Conservation (phyloP, 2,113 vertebrate species). For the Speoplatyrhinus poulsoni region DNA sequence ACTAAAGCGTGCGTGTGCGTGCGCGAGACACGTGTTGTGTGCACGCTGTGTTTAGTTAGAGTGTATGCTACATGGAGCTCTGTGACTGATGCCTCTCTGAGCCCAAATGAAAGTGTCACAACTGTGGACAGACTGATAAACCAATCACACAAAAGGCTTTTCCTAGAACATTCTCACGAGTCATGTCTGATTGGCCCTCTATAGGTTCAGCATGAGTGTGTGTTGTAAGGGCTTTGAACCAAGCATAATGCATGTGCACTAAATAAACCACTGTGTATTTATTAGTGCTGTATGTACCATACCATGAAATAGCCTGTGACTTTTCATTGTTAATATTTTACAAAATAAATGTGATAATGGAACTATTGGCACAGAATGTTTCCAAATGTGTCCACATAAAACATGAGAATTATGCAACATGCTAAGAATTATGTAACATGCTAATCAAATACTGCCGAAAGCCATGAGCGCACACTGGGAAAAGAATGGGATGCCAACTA, state of each 20-base stretch:
- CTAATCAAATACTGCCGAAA: neutral
- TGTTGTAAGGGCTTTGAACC: conserved; percentile 66
- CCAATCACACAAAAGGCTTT: conserved; percentile 10
- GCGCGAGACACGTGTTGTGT: conserved; percentile 26
- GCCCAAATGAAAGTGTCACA: conserved; percentile 23
- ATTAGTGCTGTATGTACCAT: conserved; percentile 64
- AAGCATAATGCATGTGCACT: conserved; percentile 75
- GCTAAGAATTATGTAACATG: neutral
- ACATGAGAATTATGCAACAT: too few relatives aligned
- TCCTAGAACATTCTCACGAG: conserved; percentile 3
- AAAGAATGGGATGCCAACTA: neutral
- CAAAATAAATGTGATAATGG: conserved; percentile 71
- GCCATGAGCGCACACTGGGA: too few relatives aligned
- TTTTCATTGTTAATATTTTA: conserved; percentile 75
- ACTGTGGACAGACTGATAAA: conserved; percentile 15
- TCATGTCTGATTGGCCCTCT: conserved; percentile 6
- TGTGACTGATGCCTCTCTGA: conserved; percentile 29
- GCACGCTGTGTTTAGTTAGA: conserved; percentile 43
- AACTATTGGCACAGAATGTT: conserved; percentile 36
- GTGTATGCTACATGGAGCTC: conserved; percentile 51
- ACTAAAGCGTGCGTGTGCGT: conserved; percentile 29
- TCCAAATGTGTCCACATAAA: conserved; percentile 8
- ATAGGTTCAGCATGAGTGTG: conserved; percentile 33
- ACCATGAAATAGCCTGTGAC: conserved; percentile 52
- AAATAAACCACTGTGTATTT: conserved; percentile 65